Evolutionary conservation across 2,888 invertebrate genomes (phyloP).

Genomic region (Teleiodes luculella): DNA sequence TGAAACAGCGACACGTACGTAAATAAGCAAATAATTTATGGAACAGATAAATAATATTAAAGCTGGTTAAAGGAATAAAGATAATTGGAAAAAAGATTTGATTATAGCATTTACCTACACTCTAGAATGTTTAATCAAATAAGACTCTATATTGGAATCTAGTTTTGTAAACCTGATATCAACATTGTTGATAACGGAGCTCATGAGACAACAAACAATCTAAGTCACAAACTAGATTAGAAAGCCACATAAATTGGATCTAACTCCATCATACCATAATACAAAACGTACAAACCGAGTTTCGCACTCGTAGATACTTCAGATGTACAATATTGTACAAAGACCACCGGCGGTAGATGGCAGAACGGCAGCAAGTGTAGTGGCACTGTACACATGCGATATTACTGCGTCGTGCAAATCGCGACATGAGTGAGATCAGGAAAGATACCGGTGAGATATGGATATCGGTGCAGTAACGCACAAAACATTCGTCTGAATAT

Average conservation of each 20-base stretch:
- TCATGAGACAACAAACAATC: too few relatives aligned
- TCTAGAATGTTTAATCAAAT: too few relatives aligned
- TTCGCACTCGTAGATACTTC: conserved; percentile 1
- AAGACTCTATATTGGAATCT: too few relatives aligned
- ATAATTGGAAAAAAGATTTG: too few relatives aligned
- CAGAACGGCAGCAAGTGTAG: conserved; percentile 54
- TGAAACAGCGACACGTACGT: neutral
- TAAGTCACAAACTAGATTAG: neutral
- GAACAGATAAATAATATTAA: too few relatives aligned
- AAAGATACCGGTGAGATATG: conserved; percentile 65
- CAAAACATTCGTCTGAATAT: neutral
- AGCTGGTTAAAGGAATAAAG: too few relatives aligned
- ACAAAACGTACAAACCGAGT: neutral
- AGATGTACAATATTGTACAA: neutral
- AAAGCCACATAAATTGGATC: neutral
- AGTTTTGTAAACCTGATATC: too few relatives aligned
- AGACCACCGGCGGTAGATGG: conserved; percentile 15
- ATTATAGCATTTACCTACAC: too few relatives aligned
- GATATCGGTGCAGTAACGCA: conserved; percentile 58
- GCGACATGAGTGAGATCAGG: conserved; percentile 55
- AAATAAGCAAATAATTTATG: too few relatives aligned
- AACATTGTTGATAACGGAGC: neutral
- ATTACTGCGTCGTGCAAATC: conserved; percentile 68
- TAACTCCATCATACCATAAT: neutral
- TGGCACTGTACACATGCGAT: conserved; percentile 45